phyloP scores from a whole-genome alignment of 2,888 invertebrate genomes.

The Merodon equestris region DNA sequence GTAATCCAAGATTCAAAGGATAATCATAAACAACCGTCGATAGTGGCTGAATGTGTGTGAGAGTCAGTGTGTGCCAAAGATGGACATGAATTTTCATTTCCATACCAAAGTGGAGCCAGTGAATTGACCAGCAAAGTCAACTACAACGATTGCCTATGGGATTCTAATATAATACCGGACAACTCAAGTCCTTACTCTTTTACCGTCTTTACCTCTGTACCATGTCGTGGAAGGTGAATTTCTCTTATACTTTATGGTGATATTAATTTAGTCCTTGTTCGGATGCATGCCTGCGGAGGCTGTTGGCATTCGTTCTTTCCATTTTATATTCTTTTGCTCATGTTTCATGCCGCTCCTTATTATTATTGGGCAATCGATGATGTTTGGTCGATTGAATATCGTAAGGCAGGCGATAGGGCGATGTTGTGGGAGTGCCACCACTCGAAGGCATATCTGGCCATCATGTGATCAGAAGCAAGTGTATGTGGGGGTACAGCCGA shows the following conservation, averaged over 20 bases:
- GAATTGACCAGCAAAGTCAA: constrained; percentile 11
- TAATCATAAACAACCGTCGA: constrained; percentile 26
- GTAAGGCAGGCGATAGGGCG: not conserved
- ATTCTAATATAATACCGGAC: constrained; percentile 3
- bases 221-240: constrained; percentile 31
- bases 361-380: constrained; percentile 18
- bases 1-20: constrained; percentile 28
- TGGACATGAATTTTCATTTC: constrained; percentile 14
- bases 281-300: constrained; percentile 8
- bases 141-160: not conserved
- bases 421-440: constrained; percentile 34
- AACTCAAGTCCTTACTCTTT: not conserved
- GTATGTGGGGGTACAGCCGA: not conserved
- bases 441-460: constrained; percentile 38
- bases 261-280: constrained; percentile 34
- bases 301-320: constrained; percentile 35
- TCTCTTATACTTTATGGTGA: constrained; percentile 48
- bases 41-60: not conserved
- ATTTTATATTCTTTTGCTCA: constrained; percentile 45
- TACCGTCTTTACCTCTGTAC: too few species aligned
- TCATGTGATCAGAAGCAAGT: constrained; percentile 20
- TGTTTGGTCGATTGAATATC: constrained; percentile 55
- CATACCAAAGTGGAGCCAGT: constrained; percentile 6
- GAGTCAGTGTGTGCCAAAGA: not conserved
- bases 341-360: not conserved